Base-by-base conservation (phyloP, 1,140 invertebrate species). In the Drosophila virilis region DNA sequence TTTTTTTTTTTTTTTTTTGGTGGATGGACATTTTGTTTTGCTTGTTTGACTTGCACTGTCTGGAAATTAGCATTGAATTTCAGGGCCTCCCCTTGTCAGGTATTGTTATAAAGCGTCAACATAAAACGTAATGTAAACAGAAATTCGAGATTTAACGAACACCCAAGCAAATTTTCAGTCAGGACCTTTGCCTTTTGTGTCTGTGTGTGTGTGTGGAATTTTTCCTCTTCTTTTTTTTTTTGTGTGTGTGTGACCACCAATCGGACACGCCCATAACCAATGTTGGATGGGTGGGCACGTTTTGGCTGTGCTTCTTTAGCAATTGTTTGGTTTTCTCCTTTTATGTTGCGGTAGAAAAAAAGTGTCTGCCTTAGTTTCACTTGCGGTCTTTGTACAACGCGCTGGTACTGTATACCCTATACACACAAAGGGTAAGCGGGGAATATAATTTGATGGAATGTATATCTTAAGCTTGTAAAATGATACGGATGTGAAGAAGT, bases 21-120 rank as follows among this genome's bases (percentile, higher is more conserved):
- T 48, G 60, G 33, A 0, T 62, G 57, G 42, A 54, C 50, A 64
- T 22, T 52, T 48, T 28, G 8, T 38, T 12, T 9, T 12, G 8
- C 22, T 54, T 88, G 79, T 88, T 86, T 86, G 83, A 52, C 45
- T 83, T 82, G 71, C 80, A 79, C 58, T 83, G 71, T 61, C 60
- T 62, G n/a, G 9, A 81, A 86, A 88, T 86, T 88, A 83, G 83
- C 79, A 86, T 86, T 78, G 58, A 77, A 74, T 86, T 86, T 73
- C 83, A 76, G 40, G 12, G 64, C 33, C 6, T 12, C 17, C 8
- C 54, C 22, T 10, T 37, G 12, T 9, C 32, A 35, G 40, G 42
- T 54, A 43, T n/a, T n/a, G 40, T 42, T 42, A 52, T 8, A 40
- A 43, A 33, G 48, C 12, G 22, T 28, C 42, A 10, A 46, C 9